phyloP scores from a whole-genome alignment of 2,888 invertebrate genomes.

The Diogma glabrata region DNA sequence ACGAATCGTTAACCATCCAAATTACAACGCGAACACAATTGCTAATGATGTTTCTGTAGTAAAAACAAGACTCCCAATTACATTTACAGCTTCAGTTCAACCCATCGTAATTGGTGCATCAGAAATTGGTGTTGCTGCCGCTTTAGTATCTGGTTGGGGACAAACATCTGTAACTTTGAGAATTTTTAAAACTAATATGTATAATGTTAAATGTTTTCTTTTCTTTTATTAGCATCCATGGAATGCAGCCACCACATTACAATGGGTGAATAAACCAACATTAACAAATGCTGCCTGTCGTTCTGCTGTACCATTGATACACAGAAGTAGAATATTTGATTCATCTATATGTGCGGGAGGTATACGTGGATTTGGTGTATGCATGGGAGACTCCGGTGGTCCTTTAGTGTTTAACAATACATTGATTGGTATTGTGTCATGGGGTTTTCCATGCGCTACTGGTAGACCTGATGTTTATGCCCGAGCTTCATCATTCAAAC shows the following conservation, averaged over 20 bases:
- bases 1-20: slow-evolving; percentile 13
- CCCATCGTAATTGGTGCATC: slow-evolving; percentile 6
- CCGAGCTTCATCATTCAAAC: slow-evolving; percentile 29
- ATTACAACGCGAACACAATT: slow-evolving; percentile 7
- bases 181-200: no score
- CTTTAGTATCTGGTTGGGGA: slow-evolving; percentile 14
- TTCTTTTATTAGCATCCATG: slow-evolving; percentile 9
- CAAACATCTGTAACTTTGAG: slow-evolving; percentile 13
- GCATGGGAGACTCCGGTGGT: slow-evolving; percentile 32
- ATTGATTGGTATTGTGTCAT: slow-evolving; percentile 32
- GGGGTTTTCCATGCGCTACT: slow-evolving; percentile 34
- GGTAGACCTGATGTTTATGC: slow-evolving; percentile 34
- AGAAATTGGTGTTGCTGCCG: not conserved
- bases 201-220: not conserved
- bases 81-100: slow-evolving; percentile 6
- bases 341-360: slow-evolving; percentile 29
- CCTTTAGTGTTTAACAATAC: slow-evolving; percentile 31
- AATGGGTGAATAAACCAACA: slow-evolving; percentile 3
- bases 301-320: not conserved
- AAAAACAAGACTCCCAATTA: slow-evolving; percentile 4
- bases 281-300: slow-evolving; percentile 13
- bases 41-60: slow-evolving; percentile 14
- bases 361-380: slow-evolving; percentile 23
- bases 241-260: slow-evolving; percentile 6
- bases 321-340: slow-evolving; percentile 24